phyloP scores from a whole-genome alignment of 2,888 invertebrate genomes.

The Corbicula japonica region DNA sequence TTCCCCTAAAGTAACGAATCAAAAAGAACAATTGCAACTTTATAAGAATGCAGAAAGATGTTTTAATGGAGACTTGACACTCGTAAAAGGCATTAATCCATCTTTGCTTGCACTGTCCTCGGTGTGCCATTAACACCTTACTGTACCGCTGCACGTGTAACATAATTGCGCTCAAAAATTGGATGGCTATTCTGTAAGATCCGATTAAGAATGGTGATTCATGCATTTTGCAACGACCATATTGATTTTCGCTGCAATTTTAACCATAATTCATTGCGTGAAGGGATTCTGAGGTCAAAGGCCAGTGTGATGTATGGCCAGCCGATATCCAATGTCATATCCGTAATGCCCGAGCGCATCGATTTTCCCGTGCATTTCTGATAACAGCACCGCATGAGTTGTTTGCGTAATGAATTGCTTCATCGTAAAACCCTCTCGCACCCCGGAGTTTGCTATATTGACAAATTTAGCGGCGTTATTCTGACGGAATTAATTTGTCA shows the following conservation, averaged over 20 bases:
- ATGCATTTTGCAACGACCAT: slow-evolving; percentile 32
- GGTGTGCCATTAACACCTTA: slow-evolving; percentile 2
- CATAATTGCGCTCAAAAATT: not conserved
- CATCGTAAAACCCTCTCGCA: not conserved
- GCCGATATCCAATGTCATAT: slow-evolving; percentile 7
- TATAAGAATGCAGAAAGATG: no score
- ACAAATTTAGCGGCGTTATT: slow-evolving; percentile 1
- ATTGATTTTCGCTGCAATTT: slow-evolving; percentile 39
- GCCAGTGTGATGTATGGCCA: slow-evolving; percentile 33
- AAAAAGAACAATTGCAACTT: no score
- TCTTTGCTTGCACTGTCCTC: not conserved
- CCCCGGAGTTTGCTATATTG: not conserved
- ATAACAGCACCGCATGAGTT: slow-evolving; percentile 3
- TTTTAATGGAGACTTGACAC: no score
- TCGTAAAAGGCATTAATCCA: no score
- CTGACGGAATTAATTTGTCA: not conserved
- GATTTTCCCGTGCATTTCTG: slow-evolving; percentile 27
- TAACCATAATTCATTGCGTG: slow-evolving; percentile 35
- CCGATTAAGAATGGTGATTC: slow-evolving; percentile 23
- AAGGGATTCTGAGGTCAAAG: slow-evolving; percentile 12
- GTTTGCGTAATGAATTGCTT: slow-evolving; percentile 36
- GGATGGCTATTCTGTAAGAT: not conserved
- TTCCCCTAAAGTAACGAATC: no score
- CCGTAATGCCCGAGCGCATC: slow-evolving; percentile 1
- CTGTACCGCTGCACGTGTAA: slow-evolving; percentile 6